Evolutionary conservation across 2,888 invertebrate genomes (phyloP).

Genomic region (Caenorhabditis sp.): DNA sequence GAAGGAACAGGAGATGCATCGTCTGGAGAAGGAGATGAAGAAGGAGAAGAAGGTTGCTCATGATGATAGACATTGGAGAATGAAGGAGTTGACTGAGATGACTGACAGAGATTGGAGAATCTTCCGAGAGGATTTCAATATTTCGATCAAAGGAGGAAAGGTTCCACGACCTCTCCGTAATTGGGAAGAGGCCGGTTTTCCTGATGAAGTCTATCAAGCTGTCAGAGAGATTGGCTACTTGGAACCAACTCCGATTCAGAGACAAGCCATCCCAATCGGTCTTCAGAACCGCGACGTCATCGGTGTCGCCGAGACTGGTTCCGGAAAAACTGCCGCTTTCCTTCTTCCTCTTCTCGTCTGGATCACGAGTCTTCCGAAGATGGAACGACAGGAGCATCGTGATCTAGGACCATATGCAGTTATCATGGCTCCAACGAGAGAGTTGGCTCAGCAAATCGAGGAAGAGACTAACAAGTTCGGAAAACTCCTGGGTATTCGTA

Average conservation of each 20-base stretch:
- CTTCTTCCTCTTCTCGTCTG: conserved; percentile 94
- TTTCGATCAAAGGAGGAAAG: conserved; percentile 93
- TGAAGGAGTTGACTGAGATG: conserved; percentile 94
- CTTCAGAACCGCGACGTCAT: conserved; percentile 90
- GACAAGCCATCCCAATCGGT: conserved; percentile 99
- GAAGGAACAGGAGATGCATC: conserved; percentile 93
- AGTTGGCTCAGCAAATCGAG: conserved; percentile 88
- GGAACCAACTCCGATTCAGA: conserved; percentile 98
- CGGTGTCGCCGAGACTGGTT: conserved; percentile 99
- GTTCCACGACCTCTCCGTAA: conserved; percentile 96
- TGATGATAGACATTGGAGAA: conserved; percentile 99
- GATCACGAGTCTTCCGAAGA: conserved; percentile 98
- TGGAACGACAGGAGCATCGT: conserved; percentile 86
- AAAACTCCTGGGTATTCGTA: conserved; percentile 90
- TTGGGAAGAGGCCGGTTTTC: conserved; percentile 96
- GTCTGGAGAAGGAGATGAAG: conserved; percentile 73
- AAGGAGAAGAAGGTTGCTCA: conserved; percentile 96
- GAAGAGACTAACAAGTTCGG: conserved; percentile 99
- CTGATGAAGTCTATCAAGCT: conserved; percentile 93
- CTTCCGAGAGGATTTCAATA: conserved; percentile 98
- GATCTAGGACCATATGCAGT: conserved; percentile 94
- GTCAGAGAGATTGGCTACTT: conserved; percentile 87
- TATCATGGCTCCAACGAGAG: conserved; percentile 97
- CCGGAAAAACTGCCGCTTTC: conserved; percentile 98
- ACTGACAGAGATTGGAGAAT: conserved; percentile 99